Conservation (phyloP, 2,888 invertebrate species). For the Syrista parreyssii region DNA sequence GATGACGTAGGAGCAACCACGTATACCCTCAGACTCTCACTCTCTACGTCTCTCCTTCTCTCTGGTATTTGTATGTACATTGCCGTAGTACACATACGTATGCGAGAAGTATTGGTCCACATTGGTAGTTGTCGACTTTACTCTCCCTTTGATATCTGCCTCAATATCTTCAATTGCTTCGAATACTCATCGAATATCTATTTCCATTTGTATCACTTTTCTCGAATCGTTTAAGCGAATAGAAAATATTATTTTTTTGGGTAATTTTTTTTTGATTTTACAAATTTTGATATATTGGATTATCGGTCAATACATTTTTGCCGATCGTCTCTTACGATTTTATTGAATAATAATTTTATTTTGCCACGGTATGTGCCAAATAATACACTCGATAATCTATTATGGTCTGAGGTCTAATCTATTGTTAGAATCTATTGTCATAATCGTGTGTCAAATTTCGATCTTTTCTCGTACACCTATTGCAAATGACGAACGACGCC, state of each 20-base stretch:
- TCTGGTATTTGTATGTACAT: slow-evolving; percentile 28
- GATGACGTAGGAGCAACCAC: slow-evolving; percentile 4
- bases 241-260: neutral
- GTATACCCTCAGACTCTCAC: neutral
- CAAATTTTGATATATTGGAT: neutral
- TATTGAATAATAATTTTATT: neutral
- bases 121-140: neutral
- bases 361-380: too few relatives aligned
- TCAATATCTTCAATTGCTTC: neutral
- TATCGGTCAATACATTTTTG: neutral
- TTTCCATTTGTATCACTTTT: neutral
- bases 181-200: neutral
- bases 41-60: slow-evolving; percentile 7
- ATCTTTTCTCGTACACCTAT: neutral
- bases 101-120: neutral
- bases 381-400: too few relatives aligned
- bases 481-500: slow-evolving; percentile 39
- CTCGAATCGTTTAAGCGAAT: neutral
- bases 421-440: neutral
- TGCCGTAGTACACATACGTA: neutral
- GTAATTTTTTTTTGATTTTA: neutral
- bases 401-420: neutral
- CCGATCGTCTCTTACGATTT: neutral
- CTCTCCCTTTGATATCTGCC: neutral
- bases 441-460: neutral